Evolutionary conservation across 2,888 invertebrate species (phyloP), one percentile per base, ranked within the genome.

Genomic region (Eristalis pertinax): DNA sequence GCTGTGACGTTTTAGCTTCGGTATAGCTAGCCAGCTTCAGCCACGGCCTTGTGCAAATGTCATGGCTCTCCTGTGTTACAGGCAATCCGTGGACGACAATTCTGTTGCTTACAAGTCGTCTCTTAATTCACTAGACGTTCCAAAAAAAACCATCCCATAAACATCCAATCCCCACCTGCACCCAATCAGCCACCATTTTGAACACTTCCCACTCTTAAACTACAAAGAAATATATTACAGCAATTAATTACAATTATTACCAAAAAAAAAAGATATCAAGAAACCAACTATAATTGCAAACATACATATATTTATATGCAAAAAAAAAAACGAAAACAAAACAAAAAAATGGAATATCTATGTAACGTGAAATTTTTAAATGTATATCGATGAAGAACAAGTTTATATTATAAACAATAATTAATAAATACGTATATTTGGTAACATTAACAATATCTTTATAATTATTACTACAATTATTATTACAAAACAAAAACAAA

Each of bases 391-490:
- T 7, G 38, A 65, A 60, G 22, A 69, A 68, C 50, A 62, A 70
- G 32, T 63, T 69, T 68, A 87, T 73, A 84, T 80, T 84, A 84
- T 79, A 72, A 81, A 80, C 72, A 81, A 80, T 77, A 81, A 79
- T 84, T 84, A 73, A 74, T 70, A 84, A 50, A 50, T 84, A 87
- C 84, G 75, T 87, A 83, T 73, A 78, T 87, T 87, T 87, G 77
- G 88, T 88, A 84, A 84, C 65, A 84, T 84, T 81, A 81, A 87
- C 65, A 81, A 65, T 88, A 84, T 81, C 88, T 84, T 88, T 88
- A 87, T 76, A 80, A 80, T 87, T 80, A 84, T 86, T 56, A 80
- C 75, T 72, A 74, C 67, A 70, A 65, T 72, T 65, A 85, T 75
- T 72, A 82, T 70, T 78, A 81, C 43, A 60, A 72, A 63, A 67